A percentile compares a stretch with the other conserved stretches of the same genome.
Evolutionary conservation across 1,140 invertebrate genomes (phyloP).

Genomic region (Calliopsis andreniformis): DNA sequence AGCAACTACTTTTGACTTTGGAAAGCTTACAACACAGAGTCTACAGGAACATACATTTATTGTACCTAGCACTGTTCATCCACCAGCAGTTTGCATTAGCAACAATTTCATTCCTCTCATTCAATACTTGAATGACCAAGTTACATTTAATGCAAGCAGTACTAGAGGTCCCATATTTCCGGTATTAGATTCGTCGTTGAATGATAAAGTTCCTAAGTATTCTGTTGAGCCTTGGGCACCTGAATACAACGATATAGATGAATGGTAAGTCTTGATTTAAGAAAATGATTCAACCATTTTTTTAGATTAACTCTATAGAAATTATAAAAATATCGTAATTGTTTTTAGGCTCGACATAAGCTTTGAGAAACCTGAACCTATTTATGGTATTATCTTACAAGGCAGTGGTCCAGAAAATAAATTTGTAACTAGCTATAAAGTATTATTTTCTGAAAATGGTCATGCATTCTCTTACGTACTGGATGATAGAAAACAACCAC

Average conservation of each 20-base stretch:
- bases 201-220: constrained; percentile 69
- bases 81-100: constrained; percentile 80
- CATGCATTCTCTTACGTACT: constrained; percentile 82
- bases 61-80: constrained; percentile 79
- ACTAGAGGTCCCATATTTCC: constrained; percentile 76
- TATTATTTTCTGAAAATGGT: constrained; percentile 87
- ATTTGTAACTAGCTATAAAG: constrained; percentile 88
- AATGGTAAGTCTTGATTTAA: constrained; percentile 46
- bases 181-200: constrained; percentile 81
- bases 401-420: constrained; percentile 86
- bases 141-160: constrained; percentile 84
- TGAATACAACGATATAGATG: constrained; percentile 60
- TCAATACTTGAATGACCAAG: constrained; percentile 66
- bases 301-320: too few relatives aligned
- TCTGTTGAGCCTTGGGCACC: constrained; percentile 83
- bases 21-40: not conserved
- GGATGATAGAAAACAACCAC: constrained; percentile 72
- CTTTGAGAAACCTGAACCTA: constrained; percentile 83
- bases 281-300: too few relatives aligned
- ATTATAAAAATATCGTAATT: too few relatives aligned
- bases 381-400: constrained; percentile 88
- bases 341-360: constrained; percentile 85
- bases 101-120: constrained; percentile 74
- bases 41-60: constrained; percentile 64
- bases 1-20: not conserved